phyloP scores from a whole-genome alignment of 2,797 vertebrate genomes.

The Rhinophrynus dorsalis region DNA sequence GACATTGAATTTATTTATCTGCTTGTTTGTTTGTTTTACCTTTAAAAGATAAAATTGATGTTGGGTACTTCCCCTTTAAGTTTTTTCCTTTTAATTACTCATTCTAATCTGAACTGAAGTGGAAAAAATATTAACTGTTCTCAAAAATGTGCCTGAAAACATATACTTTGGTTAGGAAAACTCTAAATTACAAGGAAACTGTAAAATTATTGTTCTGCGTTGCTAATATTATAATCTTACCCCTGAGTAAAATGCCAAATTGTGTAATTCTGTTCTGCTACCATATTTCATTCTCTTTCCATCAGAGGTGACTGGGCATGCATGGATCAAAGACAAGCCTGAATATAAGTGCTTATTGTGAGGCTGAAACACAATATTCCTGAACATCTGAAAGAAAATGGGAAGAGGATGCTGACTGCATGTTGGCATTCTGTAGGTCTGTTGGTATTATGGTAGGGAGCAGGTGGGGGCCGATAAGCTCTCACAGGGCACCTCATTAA shows the following conservation, averaged over 20 bases:
- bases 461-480: constrained; percentile 57
- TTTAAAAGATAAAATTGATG: too few species aligned
- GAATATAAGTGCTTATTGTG: constrained; percentile 57
- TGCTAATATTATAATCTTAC: constrained; percentile 48
- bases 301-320: constrained; percentile 44
- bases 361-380: constrained; percentile 58
- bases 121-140: too few species aligned
- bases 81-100: too few species aligned
- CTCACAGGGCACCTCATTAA: constrained; percentile 57
- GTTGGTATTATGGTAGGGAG: constrained; percentile 40
- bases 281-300: constrained; percentile 18
- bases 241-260: constrained; percentile 48
- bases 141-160: too few species aligned
- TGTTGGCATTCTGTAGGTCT: constrained; percentile 50
- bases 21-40: too few species aligned
- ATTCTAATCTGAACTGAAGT: too few species aligned
- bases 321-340: constrained; percentile 60
- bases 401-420: constrained; percentile 55
- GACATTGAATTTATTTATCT: too few species aligned
- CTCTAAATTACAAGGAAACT: constrained; percentile 51
- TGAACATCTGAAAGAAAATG: constrained; percentile 53
- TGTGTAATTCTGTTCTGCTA: constrained; percentile 8
- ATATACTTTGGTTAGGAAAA: too few species aligned
- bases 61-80: too few species aligned
- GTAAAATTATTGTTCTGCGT: constrained; percentile 47